Evolutionary conservation across 2,888 invertebrate genomes (phyloP).

Genomic region (Parelbella ahira): DNA sequence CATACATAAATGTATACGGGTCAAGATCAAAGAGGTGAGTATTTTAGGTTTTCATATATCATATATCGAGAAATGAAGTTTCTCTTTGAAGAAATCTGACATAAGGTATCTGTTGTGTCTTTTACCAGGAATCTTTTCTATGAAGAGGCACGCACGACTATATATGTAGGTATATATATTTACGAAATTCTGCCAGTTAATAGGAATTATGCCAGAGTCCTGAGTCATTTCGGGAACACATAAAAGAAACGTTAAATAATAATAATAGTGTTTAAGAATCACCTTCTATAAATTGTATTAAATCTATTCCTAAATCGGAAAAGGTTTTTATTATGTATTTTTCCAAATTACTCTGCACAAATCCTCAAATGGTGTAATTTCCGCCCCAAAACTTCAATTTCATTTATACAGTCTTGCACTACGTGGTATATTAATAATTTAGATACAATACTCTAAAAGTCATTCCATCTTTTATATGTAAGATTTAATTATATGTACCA

Average conservation of each 20-base stretch:
- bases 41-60: conserved; percentile 5
- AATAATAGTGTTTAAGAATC: conserved; percentile 17
- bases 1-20: too few relatives aligned
- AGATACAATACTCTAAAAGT: neutral
- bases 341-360: too few relatives aligned
- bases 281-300: conserved; percentile 18
- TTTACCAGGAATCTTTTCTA: conserved; percentile 25
- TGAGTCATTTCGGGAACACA: conserved; percentile 24
- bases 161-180: conserved; percentile 15
- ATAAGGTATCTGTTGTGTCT: conserved; percentile 19
- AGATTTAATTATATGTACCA: conserved; percentile 4
- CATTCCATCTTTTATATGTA: neutral
- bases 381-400: too few relatives aligned
- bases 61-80: conserved; percentile 2
- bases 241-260: conserved; percentile 20
- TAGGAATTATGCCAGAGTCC: conserved; percentile 20
- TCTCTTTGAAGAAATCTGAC: conserved; percentile 11
- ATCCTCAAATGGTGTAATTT: too few relatives aligned
- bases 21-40: too few relatives aligned
- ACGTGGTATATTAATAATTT: neutral
- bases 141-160: conserved; percentile 27
- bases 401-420: too few relatives aligned
- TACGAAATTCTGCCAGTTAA: conserved; percentile 25
- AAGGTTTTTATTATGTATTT: too few relatives aligned
- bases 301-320: too few relatives aligned